Evolutionary conservation across 2,888 invertebrate genomes (phyloP), one percentile per base, ranked within the genome.

Genomic region (Craniophora ligustri): DNA sequence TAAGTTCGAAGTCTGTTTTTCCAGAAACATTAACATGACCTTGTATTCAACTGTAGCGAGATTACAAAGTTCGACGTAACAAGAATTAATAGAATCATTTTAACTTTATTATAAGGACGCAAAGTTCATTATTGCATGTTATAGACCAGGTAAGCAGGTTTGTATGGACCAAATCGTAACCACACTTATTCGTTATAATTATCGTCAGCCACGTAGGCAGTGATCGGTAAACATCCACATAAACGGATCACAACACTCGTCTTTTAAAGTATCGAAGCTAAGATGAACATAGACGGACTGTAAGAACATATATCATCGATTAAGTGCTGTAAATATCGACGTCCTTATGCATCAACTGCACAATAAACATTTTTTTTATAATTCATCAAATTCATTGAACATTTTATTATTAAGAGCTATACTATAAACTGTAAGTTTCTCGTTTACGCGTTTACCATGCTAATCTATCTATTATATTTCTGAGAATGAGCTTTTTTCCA

Each of bases 151-250:
- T 31, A n/a, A n/a, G n/a, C 30, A 48, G 19, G 26, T 60, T 61
- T 45, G 31, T 23, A 14, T 28, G 13, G 7, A 14, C 31, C 31
- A 7, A 10, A 38, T 34, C 42, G 41, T 40, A 59, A 49, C 50
- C 45, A 51, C 39, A 35, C 49, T 42, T 47, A 59, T 35, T 46
- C 39, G 15, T 46, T 41, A 40, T 39, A 56, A 45, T 54, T 46
- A 68, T 50, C 39, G 38, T 36, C 53, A 71, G 67, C 77, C 77
- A 36, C 28, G 28, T 31, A 44, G 77, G 77, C 71, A 69, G 72
- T 71, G 64, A 44, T 68, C 39, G 58, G 31, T 58, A 58, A 21
- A 23, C 18, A 34, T 62, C 58, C 72, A 11, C 35, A n/a, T 18
- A 31, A 13, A 31, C 32, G 61, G 62, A 69, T 58, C 46, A 71